phyloP scores from a whole-genome alignment of 1,140 invertebrate species.

The Macrocentrus cingulum region DNA sequence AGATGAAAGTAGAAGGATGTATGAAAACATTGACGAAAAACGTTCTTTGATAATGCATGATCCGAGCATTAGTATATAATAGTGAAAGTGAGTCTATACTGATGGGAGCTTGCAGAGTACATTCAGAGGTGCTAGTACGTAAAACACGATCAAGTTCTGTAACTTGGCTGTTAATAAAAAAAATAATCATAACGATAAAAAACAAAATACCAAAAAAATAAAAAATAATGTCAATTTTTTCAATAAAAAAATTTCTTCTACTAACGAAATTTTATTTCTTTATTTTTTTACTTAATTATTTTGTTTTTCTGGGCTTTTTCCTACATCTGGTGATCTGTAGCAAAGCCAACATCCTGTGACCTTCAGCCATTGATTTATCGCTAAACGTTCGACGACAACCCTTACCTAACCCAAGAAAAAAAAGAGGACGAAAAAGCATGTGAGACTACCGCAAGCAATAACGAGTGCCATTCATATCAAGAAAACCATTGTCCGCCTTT shows the following conservation, averaged over 20 bases:
- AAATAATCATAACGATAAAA: neutral
- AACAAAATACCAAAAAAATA: neutral
- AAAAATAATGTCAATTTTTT: neutral
- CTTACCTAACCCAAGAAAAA: conserved; percentile 6
- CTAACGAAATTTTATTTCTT: too few relatives aligned
- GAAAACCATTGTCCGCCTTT: conserved; percentile 21
- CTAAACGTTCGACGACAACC: conserved; percentile 1
- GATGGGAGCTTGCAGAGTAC: neutral
- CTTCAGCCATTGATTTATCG: neutral
- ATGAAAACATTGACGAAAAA: too few relatives aligned
- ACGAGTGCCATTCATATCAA: conserved; percentile 30
- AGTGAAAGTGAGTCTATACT: too few relatives aligned
- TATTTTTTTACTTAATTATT: too few relatives aligned
- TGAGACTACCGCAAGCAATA: conserved; percentile 29
- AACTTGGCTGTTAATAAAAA: too few relatives aligned
- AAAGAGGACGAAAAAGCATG: neutral
- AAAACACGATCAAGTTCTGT: neutral
- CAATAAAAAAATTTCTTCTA: neutral
- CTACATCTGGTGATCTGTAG: neutral
- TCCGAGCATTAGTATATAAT: too few relatives aligned
- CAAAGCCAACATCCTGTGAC: neutral
- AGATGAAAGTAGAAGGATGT: too few relatives aligned
- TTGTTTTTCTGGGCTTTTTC: neutral
- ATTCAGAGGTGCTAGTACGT: neutral
- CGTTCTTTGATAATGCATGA: too few relatives aligned